Evolutionary conservation across 2,113 vertebrate genomes (phyloP).

Genomic region (Megaceryle torquata): DNA sequence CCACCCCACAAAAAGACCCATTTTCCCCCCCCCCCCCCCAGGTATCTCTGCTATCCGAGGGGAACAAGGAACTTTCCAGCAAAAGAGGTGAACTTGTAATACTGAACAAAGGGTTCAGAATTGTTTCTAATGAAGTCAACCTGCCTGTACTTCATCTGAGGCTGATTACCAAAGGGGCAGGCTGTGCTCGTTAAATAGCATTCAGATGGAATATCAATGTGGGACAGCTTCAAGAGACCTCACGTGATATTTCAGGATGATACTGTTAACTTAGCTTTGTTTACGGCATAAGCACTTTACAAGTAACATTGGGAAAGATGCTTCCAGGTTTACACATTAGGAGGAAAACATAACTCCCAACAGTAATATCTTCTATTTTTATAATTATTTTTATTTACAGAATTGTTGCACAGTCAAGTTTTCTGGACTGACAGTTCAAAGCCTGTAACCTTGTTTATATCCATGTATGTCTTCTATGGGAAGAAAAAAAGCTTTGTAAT

Average conservation of each 20-base stretch:
- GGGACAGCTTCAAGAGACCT: not conserved
- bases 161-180: not conserved
- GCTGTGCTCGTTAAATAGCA: not conserved
- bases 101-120: not conserved
- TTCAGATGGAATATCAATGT: not conserved
- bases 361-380: not conserved
- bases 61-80: constrained; percentile 36
- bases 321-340: not conserved
- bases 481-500: constrained; percentile 23
- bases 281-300: not conserved
- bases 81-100: constrained; percentile 45
- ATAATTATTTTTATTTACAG: constrained; percentile 10
- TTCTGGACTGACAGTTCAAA: not conserved
- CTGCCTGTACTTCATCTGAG: constrained; percentile 1
- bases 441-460: constrained; percentile 17
- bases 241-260: not conserved
- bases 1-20: too few species aligned
- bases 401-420: constrained; percentile 17
- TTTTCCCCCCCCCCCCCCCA: not conserved
- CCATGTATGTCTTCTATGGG: not conserved
- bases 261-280: not conserved
- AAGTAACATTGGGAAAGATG: not conserved
- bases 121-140: constrained; percentile 21
- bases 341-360: not conserved
- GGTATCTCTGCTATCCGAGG: constrained; percentile 43